Conservation (phyloP, 1,140 invertebrate genomes). For the Aphidius gifuensis region DNA sequence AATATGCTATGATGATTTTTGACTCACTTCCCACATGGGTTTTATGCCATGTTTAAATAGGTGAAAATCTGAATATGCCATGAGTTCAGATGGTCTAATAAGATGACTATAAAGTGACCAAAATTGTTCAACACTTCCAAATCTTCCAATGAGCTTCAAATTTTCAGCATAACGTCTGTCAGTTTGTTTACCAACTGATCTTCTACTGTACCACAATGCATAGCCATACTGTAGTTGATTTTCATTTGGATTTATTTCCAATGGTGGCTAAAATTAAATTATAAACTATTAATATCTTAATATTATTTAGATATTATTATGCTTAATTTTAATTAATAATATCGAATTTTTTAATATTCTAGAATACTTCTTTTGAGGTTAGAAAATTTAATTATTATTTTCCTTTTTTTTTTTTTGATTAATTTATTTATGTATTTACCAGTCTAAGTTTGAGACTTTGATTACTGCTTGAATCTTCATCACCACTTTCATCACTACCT, state of each 20-base stretch:
- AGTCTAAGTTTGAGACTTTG: constrained; percentile 40
- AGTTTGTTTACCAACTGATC: constrained; percentile 66
- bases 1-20: constrained; percentile 1
- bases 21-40: constrained; percentile 92
- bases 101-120: constrained; percentile 94
- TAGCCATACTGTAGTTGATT: constrained; percentile 88
- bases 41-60: constrained; percentile 98
- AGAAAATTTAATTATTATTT: neutral
- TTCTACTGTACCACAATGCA: constrained; percentile 84
- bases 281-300: neutral
- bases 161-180: constrained; percentile 70
- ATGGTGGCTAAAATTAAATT: constrained; percentile 50
- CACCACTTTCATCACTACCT: constrained; percentile 21
- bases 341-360: too few species aligned
- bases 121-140: constrained; percentile 93
- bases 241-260: constrained; percentile 71
- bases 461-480: constrained; percentile 13
- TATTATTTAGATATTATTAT: too few species aligned
- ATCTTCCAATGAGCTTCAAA: constrained; percentile 74
- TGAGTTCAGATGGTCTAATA: constrained; percentile 81
- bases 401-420: constrained; percentile 18
- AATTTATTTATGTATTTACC: constrained; percentile 38
- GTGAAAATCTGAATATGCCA: constrained; percentile 91
- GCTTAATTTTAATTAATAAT: too few species aligned
- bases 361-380: too few species aligned